These are phyloP conservation scores for Cheumatopsyche charites DNA, from an alignment of 1,140 invertebrate species.

Conservation along the genomic window DNA sequence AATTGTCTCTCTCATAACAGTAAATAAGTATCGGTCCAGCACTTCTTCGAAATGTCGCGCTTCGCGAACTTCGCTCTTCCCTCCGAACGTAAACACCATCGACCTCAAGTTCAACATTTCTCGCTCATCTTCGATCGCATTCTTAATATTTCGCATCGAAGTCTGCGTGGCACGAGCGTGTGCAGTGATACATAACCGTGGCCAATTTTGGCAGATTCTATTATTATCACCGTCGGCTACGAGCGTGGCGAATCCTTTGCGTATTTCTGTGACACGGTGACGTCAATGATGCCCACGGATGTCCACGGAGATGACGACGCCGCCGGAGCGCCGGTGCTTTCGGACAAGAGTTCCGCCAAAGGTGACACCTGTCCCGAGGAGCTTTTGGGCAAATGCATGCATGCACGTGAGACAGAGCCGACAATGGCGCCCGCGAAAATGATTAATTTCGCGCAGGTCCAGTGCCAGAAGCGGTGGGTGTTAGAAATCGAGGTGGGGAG, in stretches of 20 bases:
- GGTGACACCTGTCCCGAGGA: background rate
- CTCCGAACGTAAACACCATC: too few relatives aligned
- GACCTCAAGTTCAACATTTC: too few relatives aligned
- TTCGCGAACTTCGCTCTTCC: too few relatives aligned
- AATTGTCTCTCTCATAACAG: too few relatives aligned
- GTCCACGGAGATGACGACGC: slow-evolving; percentile 6
- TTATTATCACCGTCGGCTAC: slow-evolving; percentile 28
- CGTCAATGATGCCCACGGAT: slow-evolving; percentile 43
- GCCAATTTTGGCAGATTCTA: slow-evolving; percentile 38
- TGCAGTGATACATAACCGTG: slow-evolving; percentile 33
- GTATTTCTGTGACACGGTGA: slow-evolving; percentile 43
- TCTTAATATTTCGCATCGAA: too few relatives aligned
- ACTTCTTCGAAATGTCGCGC: too few relatives aligned
- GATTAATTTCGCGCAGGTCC: slow-evolving; percentile 14
- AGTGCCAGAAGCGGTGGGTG: slow-evolving; percentile 10
- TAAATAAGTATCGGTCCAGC: too few relatives aligned
- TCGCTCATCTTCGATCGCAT: too few relatives aligned
- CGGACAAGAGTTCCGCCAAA: background rate
- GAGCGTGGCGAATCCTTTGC: slow-evolving; percentile 36
- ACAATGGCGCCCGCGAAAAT: slow-evolving; percentile 25
- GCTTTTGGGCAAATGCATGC: background rate
- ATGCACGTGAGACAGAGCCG: background rate
- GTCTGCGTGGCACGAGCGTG: background rate
- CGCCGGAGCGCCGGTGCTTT: background rate
- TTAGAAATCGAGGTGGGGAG: background rate